These are phyloP conservation scores for Mantis religiosa DNA, from an alignment of 2,888 invertebrate genomes.

Conservation along the genomic window DNA sequence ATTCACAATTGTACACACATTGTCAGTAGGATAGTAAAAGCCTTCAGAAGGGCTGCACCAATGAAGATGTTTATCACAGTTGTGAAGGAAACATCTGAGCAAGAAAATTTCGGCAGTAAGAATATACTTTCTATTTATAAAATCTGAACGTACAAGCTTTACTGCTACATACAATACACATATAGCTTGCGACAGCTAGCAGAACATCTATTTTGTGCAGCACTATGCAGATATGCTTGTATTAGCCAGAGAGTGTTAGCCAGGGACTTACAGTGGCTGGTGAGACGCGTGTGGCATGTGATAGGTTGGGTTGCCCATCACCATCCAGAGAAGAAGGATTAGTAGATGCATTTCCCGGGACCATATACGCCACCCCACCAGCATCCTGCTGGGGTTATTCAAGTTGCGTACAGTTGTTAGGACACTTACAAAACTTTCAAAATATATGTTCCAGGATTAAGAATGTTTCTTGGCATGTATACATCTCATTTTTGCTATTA, in stretches of 20 bases:
- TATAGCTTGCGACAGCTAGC: not conserved
- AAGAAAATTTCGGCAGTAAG: not conserved
- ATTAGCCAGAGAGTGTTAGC: not conserved
- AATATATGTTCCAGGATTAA: not conserved
- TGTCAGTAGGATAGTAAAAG: too few relatives aligned
- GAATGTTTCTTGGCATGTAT: not conserved
- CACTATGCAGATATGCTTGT: conserved; percentile 18
- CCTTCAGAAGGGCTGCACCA: too few relatives aligned
- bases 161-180: not conserved
- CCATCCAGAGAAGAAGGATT: conserved; percentile 42
- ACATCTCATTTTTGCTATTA: not conserved
- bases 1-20: too few relatives aligned
- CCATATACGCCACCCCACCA: conserved; percentile 40
- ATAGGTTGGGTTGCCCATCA: conserved; percentile 49
- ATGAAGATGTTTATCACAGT: too few relatives aligned
- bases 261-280: conserved; percentile 81
- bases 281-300: conserved; percentile 78
- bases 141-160: not conserved
- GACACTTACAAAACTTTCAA: not conserved
- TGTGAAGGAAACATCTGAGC: too few relatives aligned
- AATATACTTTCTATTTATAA: not conserved
- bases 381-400: conserved; percentile 26
- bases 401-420: conserved; percentile 15
- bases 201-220: conserved; percentile 8
- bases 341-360: conserved; percentile 44